These are phyloP conservation scores for Mesocentrotus franciscanus DNA, from an alignment of 53 echinoderm and acorn worm genomes.

Conservation along the genomic window DNA sequence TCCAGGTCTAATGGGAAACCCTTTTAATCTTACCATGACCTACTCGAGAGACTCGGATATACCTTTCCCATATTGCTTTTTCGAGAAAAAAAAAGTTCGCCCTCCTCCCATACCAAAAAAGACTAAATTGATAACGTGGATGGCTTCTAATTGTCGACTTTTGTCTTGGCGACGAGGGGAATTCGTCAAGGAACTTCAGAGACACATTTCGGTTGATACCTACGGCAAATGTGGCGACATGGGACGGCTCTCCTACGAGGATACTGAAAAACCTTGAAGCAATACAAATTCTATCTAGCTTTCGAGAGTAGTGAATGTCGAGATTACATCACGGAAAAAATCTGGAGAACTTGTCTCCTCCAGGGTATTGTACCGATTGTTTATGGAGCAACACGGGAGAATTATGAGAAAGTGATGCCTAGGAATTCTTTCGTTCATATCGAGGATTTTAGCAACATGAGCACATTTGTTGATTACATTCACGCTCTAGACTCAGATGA, in stretches of 20 bases:
- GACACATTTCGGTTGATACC: constrained; percentile 67
- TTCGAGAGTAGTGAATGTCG: constrained; percentile 78
- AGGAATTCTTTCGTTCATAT: constrained; percentile 75
- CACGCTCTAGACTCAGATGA: constrained; percentile 60
- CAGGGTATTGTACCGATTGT: constrained; percentile 77
- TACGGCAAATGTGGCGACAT: constrained; percentile 80
- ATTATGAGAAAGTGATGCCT: constrained; percentile 67
- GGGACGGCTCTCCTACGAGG: constrained; percentile 34
- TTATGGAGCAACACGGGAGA: constrained; percentile 68
- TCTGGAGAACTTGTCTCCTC: constrained; percentile 70
- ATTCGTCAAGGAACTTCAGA: constrained; percentile 64
- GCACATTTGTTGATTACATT: constrained; percentile 62
- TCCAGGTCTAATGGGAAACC: background rate
- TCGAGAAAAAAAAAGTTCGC: background rate
- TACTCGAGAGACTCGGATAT: constrained; percentile 67
- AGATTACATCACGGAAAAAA: constrained; percentile 78
- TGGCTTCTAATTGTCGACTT: constrained; percentile 79
- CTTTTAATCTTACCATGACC: constrained; percentile 57
- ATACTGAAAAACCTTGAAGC: constrained; percentile 5
- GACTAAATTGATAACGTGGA: constrained; percentile 75
- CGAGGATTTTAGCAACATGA: constrained; percentile 71
- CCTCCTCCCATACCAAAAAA: constrained; percentile 11
- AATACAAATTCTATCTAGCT: constrained; percentile 80
- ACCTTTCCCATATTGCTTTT: constrained; percentile 71
- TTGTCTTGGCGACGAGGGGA: constrained; percentile 78